Evolutionary conservation across 1,140 invertebrate species (phyloP), one percentile per base, ranked within the genome.

Genomic region (Diachasma alloeum): DNA sequence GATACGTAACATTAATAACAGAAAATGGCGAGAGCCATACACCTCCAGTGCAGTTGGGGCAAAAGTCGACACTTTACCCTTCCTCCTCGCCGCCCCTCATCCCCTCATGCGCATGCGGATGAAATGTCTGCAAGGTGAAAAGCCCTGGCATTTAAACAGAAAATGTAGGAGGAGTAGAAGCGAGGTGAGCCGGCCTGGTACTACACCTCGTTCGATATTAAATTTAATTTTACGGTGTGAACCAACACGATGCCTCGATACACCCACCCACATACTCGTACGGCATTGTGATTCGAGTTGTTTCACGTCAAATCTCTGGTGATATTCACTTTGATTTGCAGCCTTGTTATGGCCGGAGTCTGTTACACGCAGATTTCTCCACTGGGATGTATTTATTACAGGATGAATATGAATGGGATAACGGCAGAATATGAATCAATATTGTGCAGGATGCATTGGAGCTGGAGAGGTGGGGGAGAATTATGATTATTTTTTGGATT

Each of bases 201-300:
- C 78, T 66, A 78, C 53, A 74, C 76, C 39, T 56, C 72, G 79
- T 71, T 76, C 79, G 73, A 78, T 79, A 81, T 83, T 82, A 81
- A 80, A 85, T 85, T 83, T 82, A 85, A 78, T 83, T 84, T 83
- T 80, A 81, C 80, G 83, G 80, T 48, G 63, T 69, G 74, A 69
- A 53, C 19, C 69, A 9, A 24, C n/a, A 68, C 13, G 39, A 9
- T 11, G 39, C 26, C 46, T 17, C 19, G 39, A 48, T 75, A 68
- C 36, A 66, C 48, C 48, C 48, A 53, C 48, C 15, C 13, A 11
- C 44, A 46, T 1, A 0, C 39, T 67, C 37, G 73, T 44, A 67
- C 37, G 10, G 15, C 4, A 48, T 36, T 42, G 48, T 68, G 37
- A 31, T 53, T 48, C 74, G 15, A 53, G 37, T 44, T 48, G 42